phyloP scores from a whole-genome alignment of 2,888 invertebrate species.

The Dioctria linearis region DNA sequence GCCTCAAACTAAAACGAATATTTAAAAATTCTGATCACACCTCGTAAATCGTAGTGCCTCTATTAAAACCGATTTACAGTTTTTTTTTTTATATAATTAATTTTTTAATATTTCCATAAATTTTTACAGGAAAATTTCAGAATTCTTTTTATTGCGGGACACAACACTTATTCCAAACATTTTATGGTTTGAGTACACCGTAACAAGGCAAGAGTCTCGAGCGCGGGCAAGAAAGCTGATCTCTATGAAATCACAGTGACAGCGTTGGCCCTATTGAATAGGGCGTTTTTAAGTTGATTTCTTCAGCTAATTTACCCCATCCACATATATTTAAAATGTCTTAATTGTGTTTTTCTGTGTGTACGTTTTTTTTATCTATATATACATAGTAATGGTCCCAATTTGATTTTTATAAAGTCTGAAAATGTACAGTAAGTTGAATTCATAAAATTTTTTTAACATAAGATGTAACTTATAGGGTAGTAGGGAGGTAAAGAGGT shows the following conservation, averaged over 20 bases:
- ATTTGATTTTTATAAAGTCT: slow-evolving; percentile 36
- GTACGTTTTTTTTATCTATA: not conserved
- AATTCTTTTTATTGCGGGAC: slow-evolving; percentile 88
- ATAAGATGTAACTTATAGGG: slow-evolving; percentile 14
- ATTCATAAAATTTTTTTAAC: slow-evolving; percentile 30
- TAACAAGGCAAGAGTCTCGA: slow-evolving; percentile 86
- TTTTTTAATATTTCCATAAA: slow-evolving; percentile 10
- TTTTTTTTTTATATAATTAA: not conserved
- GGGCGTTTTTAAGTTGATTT: slow-evolving; percentile 40
- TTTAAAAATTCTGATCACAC: not conserved
- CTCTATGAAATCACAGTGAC: slow-evolving; percentile 88
- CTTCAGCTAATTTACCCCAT: slow-evolving; percentile 37
- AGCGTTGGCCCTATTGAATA: slow-evolving; percentile 68
- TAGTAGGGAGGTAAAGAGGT: slow-evolving; percentile 13
- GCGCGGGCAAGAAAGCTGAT: slow-evolving; percentile 85
- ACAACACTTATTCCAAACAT: slow-evolving; percentile 93
- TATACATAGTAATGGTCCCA: slow-evolving; percentile 5
- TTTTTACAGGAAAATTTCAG: slow-evolving; percentile 82
- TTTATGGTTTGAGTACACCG: slow-evolving; percentile 94
- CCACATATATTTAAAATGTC: slow-evolving; percentile 19
- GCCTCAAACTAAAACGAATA: too few relatives aligned
- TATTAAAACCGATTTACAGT: not conserved
- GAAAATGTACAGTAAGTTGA: slow-evolving; percentile 45
- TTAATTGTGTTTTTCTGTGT: not conserved
- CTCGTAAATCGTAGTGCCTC: not conserved